Conservation (phyloP, 2,113 vertebrate species). For the Pelmatolapia mariae region DNA sequence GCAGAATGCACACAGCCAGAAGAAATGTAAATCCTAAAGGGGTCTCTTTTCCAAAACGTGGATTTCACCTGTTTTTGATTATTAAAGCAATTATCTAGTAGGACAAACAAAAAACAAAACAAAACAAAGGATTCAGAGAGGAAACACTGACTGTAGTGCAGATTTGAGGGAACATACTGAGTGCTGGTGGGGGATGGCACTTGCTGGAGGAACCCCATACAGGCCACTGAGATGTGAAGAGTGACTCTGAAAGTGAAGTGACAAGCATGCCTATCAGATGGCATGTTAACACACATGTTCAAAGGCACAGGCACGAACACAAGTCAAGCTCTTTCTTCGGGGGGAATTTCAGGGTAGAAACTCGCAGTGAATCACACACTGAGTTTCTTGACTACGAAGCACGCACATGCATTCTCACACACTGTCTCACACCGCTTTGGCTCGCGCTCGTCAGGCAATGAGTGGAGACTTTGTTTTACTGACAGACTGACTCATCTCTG, state of each 20-base stretch:
- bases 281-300: neutral
- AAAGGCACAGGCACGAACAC: neutral
- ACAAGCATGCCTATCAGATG: conserved; percentile 41
- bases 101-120: neutral
- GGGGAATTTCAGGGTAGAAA: conserved; percentile 24
- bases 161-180: conserved; percentile 70
- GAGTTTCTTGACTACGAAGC: conserved; percentile 1
- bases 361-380: conserved; percentile 36
- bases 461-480: conserved; percentile 54
- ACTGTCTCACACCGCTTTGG: conserved; percentile 42
- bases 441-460: neutral
- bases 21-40: neutral
- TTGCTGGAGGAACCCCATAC: conserved; percentile 75
- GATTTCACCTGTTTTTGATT: neutral
- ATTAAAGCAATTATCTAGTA: neutral
- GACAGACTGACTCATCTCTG: conserved; percentile 63
- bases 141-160: neutral
- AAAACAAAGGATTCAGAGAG: neutral
- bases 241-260: conserved; percentile 74
- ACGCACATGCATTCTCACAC: conserved; percentile 46
- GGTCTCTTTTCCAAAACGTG: neutral
- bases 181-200: conserved; percentile 81
- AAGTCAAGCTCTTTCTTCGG: neutral
- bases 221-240: conserved; percentile 85
- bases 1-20: neutral